A percentile compares a stretch with the other conserved stretches of the same genome.
Evolutionary conservation across 2,888 invertebrate species (phyloP).

Genomic region (Athrips mouffetella): DNA sequence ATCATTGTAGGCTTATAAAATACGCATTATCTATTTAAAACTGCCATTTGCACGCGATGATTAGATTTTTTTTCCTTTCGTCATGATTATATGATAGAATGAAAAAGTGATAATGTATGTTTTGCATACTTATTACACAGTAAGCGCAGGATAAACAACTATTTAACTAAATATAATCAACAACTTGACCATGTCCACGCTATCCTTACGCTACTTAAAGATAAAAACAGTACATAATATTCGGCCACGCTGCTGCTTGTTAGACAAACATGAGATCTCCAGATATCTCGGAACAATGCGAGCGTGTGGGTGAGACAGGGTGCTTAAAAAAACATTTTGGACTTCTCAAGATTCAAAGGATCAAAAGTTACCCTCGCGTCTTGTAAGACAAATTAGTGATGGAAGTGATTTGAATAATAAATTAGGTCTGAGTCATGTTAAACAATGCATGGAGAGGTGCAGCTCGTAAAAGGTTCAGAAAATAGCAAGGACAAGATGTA

Average conservation of each 20-base stretch:
- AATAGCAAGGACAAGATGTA: no score
- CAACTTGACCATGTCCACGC: constrained; percentile 33
- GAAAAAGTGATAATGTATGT: no score
- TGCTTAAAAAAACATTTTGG: constrained; percentile 37
- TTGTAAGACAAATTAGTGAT: constrained; percentile 54
- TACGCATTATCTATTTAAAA: no score
- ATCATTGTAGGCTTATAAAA: no score
- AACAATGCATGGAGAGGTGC: neutral
- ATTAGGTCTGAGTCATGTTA: constrained; percentile 29
- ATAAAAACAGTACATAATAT: constrained; percentile 70
- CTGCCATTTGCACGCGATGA: no score
- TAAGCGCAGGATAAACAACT: no score
- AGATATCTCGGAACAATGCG: constrained; percentile 67
- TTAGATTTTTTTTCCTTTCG: no score
- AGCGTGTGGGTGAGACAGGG: constrained; percentile 63
- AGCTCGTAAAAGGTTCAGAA: no score
- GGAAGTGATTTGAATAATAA: constrained; percentile 30
- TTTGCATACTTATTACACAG: no score
- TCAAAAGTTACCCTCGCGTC: constrained; percentile 40
- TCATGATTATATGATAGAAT: no score
- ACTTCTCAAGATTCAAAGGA: constrained; percentile 31
- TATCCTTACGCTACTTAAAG: constrained; percentile 38
- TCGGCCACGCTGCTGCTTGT: constrained; percentile 74
- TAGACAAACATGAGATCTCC: constrained; percentile 74
- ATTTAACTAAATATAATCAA: neutral